Conservation (phyloP, 2,888 invertebrate genomes). For the Willowsia nigromaculata region DNA sequence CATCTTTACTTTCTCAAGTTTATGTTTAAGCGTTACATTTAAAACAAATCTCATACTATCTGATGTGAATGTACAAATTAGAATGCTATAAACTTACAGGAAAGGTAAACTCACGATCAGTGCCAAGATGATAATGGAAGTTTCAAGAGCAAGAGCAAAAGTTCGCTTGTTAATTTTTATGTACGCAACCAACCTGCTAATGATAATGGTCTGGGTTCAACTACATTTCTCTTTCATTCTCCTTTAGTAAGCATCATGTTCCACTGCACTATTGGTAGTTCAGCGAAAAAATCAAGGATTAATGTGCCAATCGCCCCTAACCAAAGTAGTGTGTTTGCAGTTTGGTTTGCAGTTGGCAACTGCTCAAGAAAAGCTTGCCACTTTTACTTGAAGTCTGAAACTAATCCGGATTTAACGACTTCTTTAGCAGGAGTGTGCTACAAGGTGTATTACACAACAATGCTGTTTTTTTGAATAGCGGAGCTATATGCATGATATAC, state of each 20-base stretch:
- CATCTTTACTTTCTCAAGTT: no score
- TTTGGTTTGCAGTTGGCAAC: conserved; percentile 18
- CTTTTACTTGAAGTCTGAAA: not conserved
- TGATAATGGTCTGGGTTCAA: conserved; percentile 34
- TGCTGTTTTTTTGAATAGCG: not conserved
- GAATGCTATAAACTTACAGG: not conserved
- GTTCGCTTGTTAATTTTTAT: conserved; percentile 11
- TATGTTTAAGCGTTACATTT: no score
- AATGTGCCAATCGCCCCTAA: not conserved
- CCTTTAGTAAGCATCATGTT: not conserved
- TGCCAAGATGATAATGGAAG: not conserved
- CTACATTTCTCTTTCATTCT: not conserved
- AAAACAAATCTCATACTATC: no score
- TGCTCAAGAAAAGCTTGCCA: conserved; percentile 8
- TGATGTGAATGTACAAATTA: not conserved
- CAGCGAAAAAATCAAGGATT: not conserved
- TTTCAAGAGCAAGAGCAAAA: not conserved
- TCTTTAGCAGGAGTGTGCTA: not conserved
- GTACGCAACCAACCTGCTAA: not conserved
- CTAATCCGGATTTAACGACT: conserved; percentile 25
- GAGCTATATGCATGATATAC: not conserved
- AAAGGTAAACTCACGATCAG: not conserved
- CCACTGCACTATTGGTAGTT: not conserved
- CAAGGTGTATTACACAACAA: conserved; percentile 35
- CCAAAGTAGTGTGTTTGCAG: not conserved